Conservation (phyloP, 2,113 vertebrate species). For the Aplodontia rufa region DNA sequence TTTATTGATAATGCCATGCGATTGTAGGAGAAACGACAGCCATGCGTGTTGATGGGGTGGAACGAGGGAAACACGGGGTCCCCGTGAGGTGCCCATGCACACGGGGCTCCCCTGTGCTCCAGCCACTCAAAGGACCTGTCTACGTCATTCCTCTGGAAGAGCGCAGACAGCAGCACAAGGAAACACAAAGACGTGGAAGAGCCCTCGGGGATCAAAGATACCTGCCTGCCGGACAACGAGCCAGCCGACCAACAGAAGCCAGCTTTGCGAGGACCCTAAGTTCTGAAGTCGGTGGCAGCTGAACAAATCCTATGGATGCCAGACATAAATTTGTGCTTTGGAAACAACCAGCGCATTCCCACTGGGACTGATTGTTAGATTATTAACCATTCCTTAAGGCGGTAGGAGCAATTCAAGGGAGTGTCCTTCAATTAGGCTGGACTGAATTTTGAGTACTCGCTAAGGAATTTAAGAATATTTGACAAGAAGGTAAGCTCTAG, state of each 20-base stretch:
- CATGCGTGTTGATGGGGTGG: neutral
- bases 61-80: neutral
- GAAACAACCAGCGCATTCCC: neutral
- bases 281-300: neutral
- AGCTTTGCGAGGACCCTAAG: too few species aligned
- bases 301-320: neutral
- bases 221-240: neutral
- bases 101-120: too few species aligned
- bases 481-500: neutral
- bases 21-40: neutral
- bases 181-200: neutral
- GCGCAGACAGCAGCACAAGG: neutral
- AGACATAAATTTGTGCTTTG: neutral
- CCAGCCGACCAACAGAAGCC: neutral
- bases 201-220: neutral
- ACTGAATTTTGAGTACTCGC: neutral
- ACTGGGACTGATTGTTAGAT: neutral
- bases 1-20: neutral
- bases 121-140: neutral
- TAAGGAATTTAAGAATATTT: neutral
- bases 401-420: neutral
- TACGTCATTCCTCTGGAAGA: neutral
- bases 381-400: neutral
- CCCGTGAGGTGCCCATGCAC: too few species aligned
- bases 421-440: neutral